Evolutionary conservation across 2,888 invertebrate species (phyloP).

Genomic region (Ditylenchus weischeri): DNA sequence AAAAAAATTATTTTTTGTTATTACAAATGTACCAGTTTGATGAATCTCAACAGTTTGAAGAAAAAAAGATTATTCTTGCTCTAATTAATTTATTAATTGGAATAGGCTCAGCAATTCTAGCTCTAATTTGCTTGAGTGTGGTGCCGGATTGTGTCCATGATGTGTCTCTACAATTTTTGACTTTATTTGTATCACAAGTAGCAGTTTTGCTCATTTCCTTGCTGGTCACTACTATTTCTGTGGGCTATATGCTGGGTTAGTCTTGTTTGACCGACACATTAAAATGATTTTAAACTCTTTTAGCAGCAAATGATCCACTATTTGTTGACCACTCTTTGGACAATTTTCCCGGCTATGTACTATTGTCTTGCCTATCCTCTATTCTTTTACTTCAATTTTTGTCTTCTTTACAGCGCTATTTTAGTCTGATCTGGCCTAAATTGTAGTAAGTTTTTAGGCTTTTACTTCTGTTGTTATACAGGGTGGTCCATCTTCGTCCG

Average conservation of each 20-base stretch:
- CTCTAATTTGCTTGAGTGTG: neutral
- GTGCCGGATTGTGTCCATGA: constrained; percentile 11
- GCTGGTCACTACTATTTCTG: constrained; percentile 1
- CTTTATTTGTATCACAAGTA: constrained; percentile 8
- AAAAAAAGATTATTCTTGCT: neutral
- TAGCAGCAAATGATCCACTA: neutral
- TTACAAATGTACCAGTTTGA: too few species aligned
- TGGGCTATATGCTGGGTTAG: constrained; percentile 4
- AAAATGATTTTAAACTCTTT: neutral
- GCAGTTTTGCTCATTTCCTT: neutral
- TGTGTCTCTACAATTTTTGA: constrained; percentile 5
- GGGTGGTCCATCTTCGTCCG: too few species aligned
- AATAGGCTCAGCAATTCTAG: neutral
- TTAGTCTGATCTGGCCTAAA: constrained; percentile 7
- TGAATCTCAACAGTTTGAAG: neutral
- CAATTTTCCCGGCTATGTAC: constrained; percentile 4
- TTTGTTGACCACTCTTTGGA: neutral
- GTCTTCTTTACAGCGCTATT: constrained; percentile 10
- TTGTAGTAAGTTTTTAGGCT: constrained; percentile 7
- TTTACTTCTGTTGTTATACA: too few species aligned
- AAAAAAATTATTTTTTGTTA: too few species aligned
- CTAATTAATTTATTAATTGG: constrained; percentile 1
- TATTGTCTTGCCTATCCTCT: constrained; percentile 1
- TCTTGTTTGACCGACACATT: neutral
- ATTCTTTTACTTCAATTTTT: constrained; percentile 6